These are phyloP conservation scores for Periophthalmus modestus DNA, from an alignment of 2,113 vertebrate genomes.

Conservation along the genomic window DNA sequence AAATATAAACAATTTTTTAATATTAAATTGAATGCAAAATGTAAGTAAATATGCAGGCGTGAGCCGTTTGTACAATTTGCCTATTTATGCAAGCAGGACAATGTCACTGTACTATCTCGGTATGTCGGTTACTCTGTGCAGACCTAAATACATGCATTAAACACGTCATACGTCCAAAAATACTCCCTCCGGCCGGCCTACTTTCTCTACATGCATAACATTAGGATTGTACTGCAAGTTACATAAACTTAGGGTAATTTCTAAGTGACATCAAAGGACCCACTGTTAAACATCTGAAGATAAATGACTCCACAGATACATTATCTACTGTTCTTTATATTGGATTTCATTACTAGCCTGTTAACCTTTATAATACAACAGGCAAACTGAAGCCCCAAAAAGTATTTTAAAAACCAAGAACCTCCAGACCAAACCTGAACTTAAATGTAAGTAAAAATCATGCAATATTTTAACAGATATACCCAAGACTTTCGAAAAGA, in stretches of 20 bases:
- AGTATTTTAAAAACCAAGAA: too few species aligned
- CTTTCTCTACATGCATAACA: neutral
- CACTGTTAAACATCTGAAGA: too few species aligned
- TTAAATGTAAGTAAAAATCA: too few species aligned
- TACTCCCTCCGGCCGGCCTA: neutral
- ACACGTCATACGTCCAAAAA: neutral
- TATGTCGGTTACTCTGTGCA: neutral
- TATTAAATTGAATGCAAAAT: neutral
- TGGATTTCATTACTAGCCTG: neutral
- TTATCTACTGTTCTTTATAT: neutral
- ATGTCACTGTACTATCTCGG: neutral
- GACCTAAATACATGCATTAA: slow-evolving; percentile 12
- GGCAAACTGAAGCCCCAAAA: too few species aligned
- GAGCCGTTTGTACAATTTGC: neutral
- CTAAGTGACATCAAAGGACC: too few species aligned
- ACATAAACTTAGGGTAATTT: neutral
- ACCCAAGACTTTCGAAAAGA: too few species aligned
- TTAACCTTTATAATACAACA: too few species aligned
- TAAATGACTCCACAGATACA: too few species aligned
- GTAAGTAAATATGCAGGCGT: neutral
- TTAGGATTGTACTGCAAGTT: neutral
- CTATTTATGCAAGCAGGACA: neutral
- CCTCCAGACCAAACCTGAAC: too few species aligned
- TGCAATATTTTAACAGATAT: too few species aligned
- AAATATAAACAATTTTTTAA: too few species aligned